Evolutionary conservation across 35 echinoderm and acorn worm species (phyloP).

Genomic region (Strongylocentrotus purpuratus): DNA sequence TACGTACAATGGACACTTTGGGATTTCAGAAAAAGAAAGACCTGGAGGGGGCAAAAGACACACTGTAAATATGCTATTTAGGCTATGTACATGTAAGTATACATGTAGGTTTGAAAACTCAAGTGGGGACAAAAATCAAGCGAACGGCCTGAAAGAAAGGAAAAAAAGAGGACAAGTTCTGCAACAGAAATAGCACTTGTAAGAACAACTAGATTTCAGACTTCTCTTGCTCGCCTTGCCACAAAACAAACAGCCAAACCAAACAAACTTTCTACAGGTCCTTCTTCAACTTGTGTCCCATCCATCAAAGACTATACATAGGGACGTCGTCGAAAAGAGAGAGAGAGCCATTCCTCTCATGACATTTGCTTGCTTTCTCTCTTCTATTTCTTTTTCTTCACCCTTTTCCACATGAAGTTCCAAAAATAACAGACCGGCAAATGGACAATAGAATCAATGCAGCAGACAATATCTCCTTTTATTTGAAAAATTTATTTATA

Average conservation of each 20-base stretch:
- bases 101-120: neutral
- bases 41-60: neutral
- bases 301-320: neutral
- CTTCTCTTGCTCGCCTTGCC: neutral
- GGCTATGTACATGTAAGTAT: neutral
- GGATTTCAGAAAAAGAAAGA: neutral
- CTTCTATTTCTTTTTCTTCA: neutral
- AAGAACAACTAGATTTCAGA: neutral
- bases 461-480: neutral
- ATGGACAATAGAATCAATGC: neutral
- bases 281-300: conserved; percentile 1
- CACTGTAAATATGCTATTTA: neutral
- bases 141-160: neutral
- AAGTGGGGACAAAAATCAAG: neutral
- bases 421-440: neutral
- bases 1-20: too few relatives aligned
- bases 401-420: neutral
- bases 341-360: neutral
- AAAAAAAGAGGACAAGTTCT: neutral
- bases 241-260: neutral
- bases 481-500: neutral
- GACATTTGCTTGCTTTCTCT: neutral
- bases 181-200: conserved; percentile 16
- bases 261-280: conserved; percentile 2
- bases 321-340: neutral